Evolutionary conservation across 2,113 vertebrate genomes (phyloP), one percentile per base, ranked within the genome.

Genomic region (Aptenodytes forsteri): DNA sequence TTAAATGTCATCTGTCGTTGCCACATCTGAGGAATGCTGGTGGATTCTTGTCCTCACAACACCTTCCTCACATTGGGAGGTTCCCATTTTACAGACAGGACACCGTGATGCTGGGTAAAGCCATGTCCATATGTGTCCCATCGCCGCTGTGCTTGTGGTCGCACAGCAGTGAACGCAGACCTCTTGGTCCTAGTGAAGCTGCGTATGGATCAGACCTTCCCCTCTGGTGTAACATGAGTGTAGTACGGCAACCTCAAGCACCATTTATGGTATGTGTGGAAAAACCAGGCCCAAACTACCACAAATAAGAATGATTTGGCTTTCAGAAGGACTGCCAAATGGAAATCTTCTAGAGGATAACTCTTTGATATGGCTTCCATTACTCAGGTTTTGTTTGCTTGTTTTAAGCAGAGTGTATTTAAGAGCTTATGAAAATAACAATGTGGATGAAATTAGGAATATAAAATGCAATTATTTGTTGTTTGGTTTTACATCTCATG

Each of bases 121-220:
- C 49, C 70, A 9, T 6, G 7, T 44, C 11, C 3, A 0, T 49
- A 9, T 4, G 30, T 17, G 32, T 69, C 32, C 32, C 30, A 7
- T 38, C 2, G 0, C 66, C 1, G 0, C 70, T 2, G 0, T 32
- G 38, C 36, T 38, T 46, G 73, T 52, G 56, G 82, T 75, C 2
- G 4, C 50, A 11, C 26, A 46, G 65, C 40, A 27, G 56, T 36
- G 65, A 79, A 75, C 50, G 30, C n/a, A 46, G 59, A 64, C 11
- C 7, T 49, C 78, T 64, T 69, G 78, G 40, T 91, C 34, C 47
- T 58, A 6, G 13, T 15, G 55, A 83, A 67, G 29, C 34, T 77
- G 12, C 49, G 2, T 11, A 25, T 13, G 44, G 58, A 65, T 36
- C 67, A 92, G 93, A 65, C 25, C 62, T 94, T 90, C 47, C 52